These are phyloP conservation scores for Leptonema lineaticorne DNA, from an alignment of 1,140 invertebrate genomes.

Conservation along the genomic window DNA sequence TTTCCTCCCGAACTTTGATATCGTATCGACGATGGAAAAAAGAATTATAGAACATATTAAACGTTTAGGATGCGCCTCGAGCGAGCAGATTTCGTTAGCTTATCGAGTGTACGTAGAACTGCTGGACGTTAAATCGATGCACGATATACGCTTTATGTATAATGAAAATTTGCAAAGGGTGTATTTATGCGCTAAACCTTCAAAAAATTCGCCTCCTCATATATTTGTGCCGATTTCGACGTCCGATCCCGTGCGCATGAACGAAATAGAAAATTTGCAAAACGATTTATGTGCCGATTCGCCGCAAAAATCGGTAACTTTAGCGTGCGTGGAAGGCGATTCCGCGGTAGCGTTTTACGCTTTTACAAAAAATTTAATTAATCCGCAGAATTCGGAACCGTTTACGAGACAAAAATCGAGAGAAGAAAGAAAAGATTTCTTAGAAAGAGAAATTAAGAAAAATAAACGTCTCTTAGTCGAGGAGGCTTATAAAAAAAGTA, in stretches of 20 bases:
- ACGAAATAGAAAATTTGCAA: slow-evolving; percentile 28
- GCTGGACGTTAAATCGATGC: slow-evolving; percentile 38
- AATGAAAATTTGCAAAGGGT: slow-evolving; percentile 17
- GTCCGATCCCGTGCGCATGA: slow-evolving; percentile 19
- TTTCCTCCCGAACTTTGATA: too few relatives aligned
- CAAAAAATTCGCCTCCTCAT: slow-evolving; percentile 24
- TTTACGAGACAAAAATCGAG: slow-evolving; percentile 31
- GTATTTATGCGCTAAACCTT: slow-evolving; percentile 34
- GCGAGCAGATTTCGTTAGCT: slow-evolving; percentile 24
- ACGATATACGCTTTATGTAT: slow-evolving; percentile 32
- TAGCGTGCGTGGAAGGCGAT: slow-evolving; percentile 35
- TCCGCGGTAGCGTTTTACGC: slow-evolving; percentile 34
- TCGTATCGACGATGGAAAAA: slow-evolving; percentile 33
- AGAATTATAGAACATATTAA: slow-evolving; percentile 30
- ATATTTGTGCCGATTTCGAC: slow-evolving; percentile 35
- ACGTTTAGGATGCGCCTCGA: slow-evolving; percentile 30
- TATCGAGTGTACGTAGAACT: slow-evolving; percentile 38
- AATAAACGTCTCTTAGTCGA: slow-evolving; percentile 30
- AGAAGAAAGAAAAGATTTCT: slow-evolving; percentile 33
- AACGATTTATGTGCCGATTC: slow-evolving; percentile 29
- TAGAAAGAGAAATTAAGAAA: slow-evolving; percentile 37
- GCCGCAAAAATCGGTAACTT: slow-evolving; percentile 8
- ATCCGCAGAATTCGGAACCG: slow-evolving; percentile 31
- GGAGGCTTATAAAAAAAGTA: slow-evolving; percentile 31
- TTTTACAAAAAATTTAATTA: slow-evolving; percentile 32